phyloP scores from a whole-genome alignment of 2,888 invertebrate genomes.

The Seira sanloemensis region DNA sequence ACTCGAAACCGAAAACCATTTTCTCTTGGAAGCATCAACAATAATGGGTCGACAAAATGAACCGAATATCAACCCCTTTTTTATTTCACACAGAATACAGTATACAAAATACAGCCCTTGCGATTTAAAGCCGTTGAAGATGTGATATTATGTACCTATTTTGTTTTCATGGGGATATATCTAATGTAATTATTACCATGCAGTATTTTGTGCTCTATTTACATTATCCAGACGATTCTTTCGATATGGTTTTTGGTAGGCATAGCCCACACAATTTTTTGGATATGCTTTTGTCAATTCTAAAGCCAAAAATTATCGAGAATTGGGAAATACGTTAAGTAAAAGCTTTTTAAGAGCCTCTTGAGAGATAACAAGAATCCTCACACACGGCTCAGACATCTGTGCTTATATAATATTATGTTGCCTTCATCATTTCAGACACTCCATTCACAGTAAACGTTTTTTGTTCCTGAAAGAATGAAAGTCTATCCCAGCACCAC shows the following conservation, averaged over 20 bases:
- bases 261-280: no score
- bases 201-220: neutral
- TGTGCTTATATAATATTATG: constrained; percentile 6
- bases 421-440: neutral
- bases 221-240: no score
- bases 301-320: no score
- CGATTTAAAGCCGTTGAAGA: no score
- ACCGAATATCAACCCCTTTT: constrained; percentile 23
- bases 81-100: no score
- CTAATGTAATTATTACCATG: neutral
- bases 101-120: no score
- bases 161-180: neutral
- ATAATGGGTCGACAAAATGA: no score
- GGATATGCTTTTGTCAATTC: no score
- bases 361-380: constrained; percentile 34
- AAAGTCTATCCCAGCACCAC: no score
- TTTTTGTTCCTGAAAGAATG: neutral
- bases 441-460: neutral
- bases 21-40: neutral
- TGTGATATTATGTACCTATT: no score
- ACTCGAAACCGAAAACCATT: neutral
- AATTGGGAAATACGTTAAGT: constrained; percentile 37
- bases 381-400: constrained; percentile 38
- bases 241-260: no score
- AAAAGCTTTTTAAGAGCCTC: constrained; percentile 58